Evolutionary conservation across 1,140 invertebrate species (phyloP), one percentile per base, ranked within the genome.

Genomic region (Drosophila pallidifrons): DNA sequence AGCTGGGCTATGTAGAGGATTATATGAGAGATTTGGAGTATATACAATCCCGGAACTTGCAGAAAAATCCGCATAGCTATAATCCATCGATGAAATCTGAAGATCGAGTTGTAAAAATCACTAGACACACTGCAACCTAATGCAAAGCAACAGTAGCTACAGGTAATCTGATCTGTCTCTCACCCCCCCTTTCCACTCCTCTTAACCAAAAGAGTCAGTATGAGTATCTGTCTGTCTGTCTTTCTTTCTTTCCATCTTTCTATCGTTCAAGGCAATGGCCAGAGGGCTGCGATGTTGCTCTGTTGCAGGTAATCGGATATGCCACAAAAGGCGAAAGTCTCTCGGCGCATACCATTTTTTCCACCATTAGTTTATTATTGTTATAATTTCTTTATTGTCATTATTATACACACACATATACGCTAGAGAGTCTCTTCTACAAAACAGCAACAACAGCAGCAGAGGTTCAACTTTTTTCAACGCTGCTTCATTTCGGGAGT

Each of bases 381-480:
- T 87, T 88, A 87, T 88, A 89, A 87, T 88, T 88, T 88, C 74
- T 87, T 87, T 87, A 85, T 86, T 85, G 78, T 86, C 77, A 86
- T 78, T 85, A 75, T 82, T 51, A 75, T 80, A 73, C 70, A 10
- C 71, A 25, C 20, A 69, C 49, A 71, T 65, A 20, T 20, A 16
- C 16, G 79, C 20, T 25, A 49, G 80, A 74, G 64, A 70, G 64
- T 75, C 66, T 72, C 77, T 72, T 45, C 35, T 35, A 54, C 25
- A 7, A 13, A 47, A 15, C 51, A 35, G 35, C 35, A 38, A 1
- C 15, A 15, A 15, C 15, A 38, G 20, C n/a, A n/a, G 35, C 35
- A 38, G 20, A 25, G 20, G 20, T 25, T 25, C 35, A 38, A 10
- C 51, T 35, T 32, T 25, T 54, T 71, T 46, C 35, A 58, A 64